phyloP scores from a whole-genome alignment of 1,140 invertebrate species.

The Colletes gigas region DNA sequence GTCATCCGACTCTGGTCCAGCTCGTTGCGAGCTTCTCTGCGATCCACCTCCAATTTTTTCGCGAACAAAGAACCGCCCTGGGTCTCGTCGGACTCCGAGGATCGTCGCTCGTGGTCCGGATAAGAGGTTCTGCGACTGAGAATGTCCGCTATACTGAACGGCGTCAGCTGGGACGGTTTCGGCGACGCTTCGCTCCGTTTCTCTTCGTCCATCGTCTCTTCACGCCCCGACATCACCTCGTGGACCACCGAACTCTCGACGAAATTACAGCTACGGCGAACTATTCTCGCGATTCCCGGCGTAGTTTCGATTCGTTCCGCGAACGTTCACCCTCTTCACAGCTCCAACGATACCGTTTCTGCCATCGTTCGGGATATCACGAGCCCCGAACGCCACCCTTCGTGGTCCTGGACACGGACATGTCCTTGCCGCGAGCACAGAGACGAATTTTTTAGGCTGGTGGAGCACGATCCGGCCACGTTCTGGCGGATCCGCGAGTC shows the following conservation, averaged over 20 bases:
- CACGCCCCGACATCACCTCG: not conserved
- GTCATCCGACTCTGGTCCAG: slow-evolving; percentile 42
- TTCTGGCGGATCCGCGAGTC: slow-evolving; percentile 19
- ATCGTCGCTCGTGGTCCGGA: slow-evolving; percentile 53
- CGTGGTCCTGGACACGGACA: too few relatives aligned
- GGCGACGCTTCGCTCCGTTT: slow-evolving; percentile 68
- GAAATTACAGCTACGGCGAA: not conserved
- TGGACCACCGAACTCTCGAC: too few relatives aligned
- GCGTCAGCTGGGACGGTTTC: slow-evolving; percentile 75
- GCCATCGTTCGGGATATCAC: not conserved
- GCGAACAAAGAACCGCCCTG: slow-evolving; percentile 21
- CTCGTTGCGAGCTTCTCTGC: slow-evolving; percentile 25
- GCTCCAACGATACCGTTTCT: not conserved
- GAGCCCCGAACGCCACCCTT: too few relatives aligned
- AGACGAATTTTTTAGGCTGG: too few relatives aligned
- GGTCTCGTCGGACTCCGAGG: slow-evolving; percentile 60
- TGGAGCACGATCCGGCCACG: slow-evolving; percentile 12
- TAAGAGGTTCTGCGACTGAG: slow-evolving; percentile 70
- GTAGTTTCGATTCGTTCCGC: too few relatives aligned
- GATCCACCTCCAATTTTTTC: slow-evolving; percentile 35
- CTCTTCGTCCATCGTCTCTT: slow-evolving; percentile 59
- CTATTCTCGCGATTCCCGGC: too few relatives aligned
- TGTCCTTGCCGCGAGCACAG: not conserved
- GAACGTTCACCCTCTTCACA: not conserved
- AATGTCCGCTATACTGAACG: slow-evolving; percentile 79